Evolutionary conservation across 2,797 vertebrate species (phyloP).

Genomic region (Carapus acus): DNA sequence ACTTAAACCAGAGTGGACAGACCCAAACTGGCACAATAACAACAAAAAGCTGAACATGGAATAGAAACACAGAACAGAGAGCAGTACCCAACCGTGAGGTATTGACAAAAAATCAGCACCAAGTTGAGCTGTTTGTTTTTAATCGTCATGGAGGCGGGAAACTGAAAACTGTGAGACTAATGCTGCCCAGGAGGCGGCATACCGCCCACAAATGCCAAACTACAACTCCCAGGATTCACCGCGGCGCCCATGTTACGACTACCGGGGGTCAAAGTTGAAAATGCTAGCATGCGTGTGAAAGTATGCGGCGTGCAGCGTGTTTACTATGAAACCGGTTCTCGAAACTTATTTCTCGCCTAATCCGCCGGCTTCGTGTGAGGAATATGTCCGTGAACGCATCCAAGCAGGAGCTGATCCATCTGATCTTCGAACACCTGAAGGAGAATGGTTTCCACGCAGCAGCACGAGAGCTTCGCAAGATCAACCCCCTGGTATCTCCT

Average conservation of each 20-base stretch:
- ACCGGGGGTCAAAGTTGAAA: slow-evolving; percentile 54
- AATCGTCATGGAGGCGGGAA: too few species aligned
- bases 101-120: too few species aligned
- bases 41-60: too few species aligned
- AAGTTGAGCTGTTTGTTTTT: too few species aligned
- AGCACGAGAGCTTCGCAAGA: slow-evolving; percentile 67
- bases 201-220: too few species aligned
- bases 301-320: neutral
- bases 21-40: too few species aligned
- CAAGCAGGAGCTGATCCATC: slow-evolving; percentile 49
- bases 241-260: slow-evolving; percentile 12
- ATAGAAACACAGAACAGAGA: too few species aligned
- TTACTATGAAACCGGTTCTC: slow-evolving; percentile 8
- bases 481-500: slow-evolving; percentile 64
- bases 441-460: slow-evolving; percentile 70
- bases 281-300: slow-evolving; percentile 28
- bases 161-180: too few species aligned
- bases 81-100: too few species aligned
- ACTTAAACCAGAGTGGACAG: too few species aligned
- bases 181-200: too few species aligned
- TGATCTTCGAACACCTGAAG: slow-evolving; percentile 71
- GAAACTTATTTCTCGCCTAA: neutral
- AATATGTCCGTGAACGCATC: slow-evolving; percentile 60
- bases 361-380: neutral
- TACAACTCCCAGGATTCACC: slow-evolving; percentile 64